Percentiles rank a stretch among this genome's conserved stretches.
Conservation (phyloP, 2,888 invertebrate species). For the Agonopterix subpropinquella region DNA sequence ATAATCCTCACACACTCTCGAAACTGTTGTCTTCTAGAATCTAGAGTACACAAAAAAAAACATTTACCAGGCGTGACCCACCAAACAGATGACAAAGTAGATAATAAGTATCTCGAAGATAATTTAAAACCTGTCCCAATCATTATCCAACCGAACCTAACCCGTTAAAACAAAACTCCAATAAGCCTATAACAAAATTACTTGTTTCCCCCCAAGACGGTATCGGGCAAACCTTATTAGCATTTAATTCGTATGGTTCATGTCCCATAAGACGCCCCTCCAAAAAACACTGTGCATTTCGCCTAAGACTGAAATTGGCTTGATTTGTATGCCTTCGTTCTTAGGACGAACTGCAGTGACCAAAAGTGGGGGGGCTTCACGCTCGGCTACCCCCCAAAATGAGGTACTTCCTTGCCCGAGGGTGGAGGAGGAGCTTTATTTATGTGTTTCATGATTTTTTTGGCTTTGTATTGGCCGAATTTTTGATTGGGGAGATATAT, state of each 20-base stretch:
- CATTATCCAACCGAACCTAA: not conserved
- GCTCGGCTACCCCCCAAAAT: constrained; percentile 70
- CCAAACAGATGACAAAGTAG: no score
- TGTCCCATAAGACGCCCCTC: no score
- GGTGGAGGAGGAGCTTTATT: constrained; percentile 34
- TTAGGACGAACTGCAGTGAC: constrained; percentile 8
- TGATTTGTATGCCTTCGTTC: no score
- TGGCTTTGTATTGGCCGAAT: not conserved
- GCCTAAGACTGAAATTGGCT: no score
- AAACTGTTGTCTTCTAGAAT: no score
- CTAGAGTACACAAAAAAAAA: no score
- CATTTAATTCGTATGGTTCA: constrained; percentile 60
- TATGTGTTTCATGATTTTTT: constrained; percentile 30
- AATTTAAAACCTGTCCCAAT: no score
- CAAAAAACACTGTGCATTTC: no score
- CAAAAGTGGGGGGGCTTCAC: constrained; percentile 62
- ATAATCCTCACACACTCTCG: no score
- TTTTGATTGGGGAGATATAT: not conserved
- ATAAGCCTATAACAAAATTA: constrained; percentile 19
- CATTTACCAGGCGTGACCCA: no score
- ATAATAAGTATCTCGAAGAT: no score
- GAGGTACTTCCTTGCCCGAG: constrained; percentile 65
- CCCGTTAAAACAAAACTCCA: not conserved
- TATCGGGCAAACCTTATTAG: constrained; percentile 66
- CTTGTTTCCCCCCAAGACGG: constrained; percentile 32